Evolutionary conservation across 2,888 invertebrate genomes (phyloP).

Genomic region (Hypomecis punctinalis): DNA sequence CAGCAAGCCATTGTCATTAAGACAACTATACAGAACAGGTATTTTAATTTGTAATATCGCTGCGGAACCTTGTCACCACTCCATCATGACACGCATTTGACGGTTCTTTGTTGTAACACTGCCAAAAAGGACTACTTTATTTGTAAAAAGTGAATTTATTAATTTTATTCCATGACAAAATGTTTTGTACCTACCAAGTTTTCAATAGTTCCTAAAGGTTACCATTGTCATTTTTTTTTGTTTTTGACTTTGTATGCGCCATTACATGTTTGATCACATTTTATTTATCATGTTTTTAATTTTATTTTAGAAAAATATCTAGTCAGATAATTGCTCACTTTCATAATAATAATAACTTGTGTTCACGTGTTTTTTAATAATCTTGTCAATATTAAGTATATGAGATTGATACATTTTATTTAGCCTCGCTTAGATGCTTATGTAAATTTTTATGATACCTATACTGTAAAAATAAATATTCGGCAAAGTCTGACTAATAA

Average conservation of each 20-base stretch:
- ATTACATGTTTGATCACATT: no score
- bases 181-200: neutral
- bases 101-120: slow-evolving; percentile 46
- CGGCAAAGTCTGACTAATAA: slow-evolving; percentile 12
- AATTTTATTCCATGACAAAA: neutral
- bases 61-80: no score
- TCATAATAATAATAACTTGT: neutral
- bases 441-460: neutral
- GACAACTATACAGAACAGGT: no score
- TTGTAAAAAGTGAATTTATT: neutral
- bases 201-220: neutral
- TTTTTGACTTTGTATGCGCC: neutral
- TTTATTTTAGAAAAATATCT: slow-evolving; percentile 16
- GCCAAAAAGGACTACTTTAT: slow-evolving; percentile 43
- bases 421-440: no score
- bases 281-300: neutral
- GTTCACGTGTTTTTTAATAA: slow-evolving; percentile 2
- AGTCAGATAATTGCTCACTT: slow-evolving; percentile 35
- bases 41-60: no score
- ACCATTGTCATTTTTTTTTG: neutral
- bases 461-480: neutral
- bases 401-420: no score
- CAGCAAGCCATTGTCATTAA: no score
- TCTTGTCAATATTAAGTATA: neutral
- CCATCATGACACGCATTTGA: no score